Conservation (phyloP, 2,113 vertebrate genomes). For the Chloropsis cyanopogon region DNA sequence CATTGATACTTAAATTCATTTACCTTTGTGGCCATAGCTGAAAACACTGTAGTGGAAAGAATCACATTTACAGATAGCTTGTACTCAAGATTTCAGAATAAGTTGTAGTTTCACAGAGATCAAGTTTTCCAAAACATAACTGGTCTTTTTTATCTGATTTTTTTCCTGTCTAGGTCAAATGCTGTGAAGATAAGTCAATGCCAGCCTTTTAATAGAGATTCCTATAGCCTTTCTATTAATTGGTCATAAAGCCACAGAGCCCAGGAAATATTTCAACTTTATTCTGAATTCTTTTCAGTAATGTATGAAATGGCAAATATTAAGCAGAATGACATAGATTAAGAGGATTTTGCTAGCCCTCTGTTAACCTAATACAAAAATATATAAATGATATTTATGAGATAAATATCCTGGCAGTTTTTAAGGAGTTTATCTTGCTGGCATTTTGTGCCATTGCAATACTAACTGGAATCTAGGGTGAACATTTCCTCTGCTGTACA, state of each 20-base stretch:
- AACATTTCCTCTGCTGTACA: not conserved
- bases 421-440: not conserved
- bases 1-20: not conserved
- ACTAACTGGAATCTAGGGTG: not conserved
- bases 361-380: not conserved
- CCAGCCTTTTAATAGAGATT: not conserved
- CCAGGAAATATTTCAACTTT: not conserved
- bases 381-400: no score
- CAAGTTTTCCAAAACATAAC: not conserved
- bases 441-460: not conserved
- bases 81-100: not conserved
- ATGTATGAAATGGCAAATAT: not conserved
- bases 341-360: not conserved
- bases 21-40: not conserved
- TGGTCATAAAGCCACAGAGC: not conserved
- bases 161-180: not conserved
- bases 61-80: not conserved
- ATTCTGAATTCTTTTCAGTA: not conserved
- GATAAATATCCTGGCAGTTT: not conserved
- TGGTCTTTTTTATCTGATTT: not conserved
- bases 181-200: not conserved
- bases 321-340: not conserved
- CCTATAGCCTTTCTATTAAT: not conserved
- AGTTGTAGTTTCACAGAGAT: not conserved
- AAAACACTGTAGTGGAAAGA: not conserved